Evolutionary conservation across 1,140 invertebrate genomes (phyloP).

Genomic region (Bicyclus anynana): DNA sequence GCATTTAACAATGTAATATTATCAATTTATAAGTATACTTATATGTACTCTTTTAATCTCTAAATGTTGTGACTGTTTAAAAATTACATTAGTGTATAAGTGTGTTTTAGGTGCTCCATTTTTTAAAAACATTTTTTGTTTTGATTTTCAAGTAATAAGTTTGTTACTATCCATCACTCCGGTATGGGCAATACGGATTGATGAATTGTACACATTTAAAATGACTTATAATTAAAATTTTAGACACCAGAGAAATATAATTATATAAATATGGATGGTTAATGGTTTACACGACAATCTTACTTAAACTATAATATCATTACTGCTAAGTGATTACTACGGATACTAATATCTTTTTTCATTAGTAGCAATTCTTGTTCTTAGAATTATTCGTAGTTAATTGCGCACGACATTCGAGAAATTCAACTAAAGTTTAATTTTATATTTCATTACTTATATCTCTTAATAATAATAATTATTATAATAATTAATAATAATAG

Average conservation of each 20-base stretch:
- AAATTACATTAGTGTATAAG: neutral
- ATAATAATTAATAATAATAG: no score
- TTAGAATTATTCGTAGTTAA: no score
- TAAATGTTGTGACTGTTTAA: conserved; percentile 46
- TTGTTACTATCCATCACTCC: conserved; percentile 60
- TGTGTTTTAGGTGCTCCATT: conserved; percentile 46
- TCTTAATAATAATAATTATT: no score
- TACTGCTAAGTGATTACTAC: neutral
- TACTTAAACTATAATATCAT: neutral
- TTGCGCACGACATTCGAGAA: no score
- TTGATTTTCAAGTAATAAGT: neutral
- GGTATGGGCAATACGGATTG: conserved; percentile 74
- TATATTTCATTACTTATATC: no score
- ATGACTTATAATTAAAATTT: neutral
- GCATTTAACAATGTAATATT: neutral
- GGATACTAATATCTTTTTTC: neutral
- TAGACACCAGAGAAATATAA: no score
- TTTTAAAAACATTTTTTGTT: conserved; percentile 18
- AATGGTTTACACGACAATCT: neutral
- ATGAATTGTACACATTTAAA: conserved; percentile 50
- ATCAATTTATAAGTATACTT: neutral
- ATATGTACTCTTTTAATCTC: conserved; percentile 33
- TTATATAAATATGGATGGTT: neutral
- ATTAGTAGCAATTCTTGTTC: no score
- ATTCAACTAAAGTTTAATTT: no score